Conservation (phyloP, 2,888 invertebrate genomes). For the Dryobotodes eremita region DNA sequence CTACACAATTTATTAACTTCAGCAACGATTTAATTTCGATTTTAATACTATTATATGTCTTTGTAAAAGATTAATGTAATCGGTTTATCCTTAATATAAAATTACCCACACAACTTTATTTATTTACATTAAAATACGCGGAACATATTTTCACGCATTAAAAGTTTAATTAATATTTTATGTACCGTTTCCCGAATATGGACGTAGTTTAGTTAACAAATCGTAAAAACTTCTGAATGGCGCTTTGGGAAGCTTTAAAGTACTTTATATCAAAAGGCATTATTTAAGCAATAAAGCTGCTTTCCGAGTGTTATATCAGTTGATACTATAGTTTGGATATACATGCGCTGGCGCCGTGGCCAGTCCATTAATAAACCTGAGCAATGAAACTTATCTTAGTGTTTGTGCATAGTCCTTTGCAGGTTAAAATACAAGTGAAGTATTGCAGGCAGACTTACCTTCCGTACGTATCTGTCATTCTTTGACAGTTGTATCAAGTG, state of each 20-base stretch:
- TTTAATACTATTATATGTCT: neutral
- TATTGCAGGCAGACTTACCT: neutral
- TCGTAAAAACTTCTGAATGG: conserved; percentile 65
- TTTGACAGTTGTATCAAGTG: too few relatives aligned
- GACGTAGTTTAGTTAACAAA: conserved; percentile 61
- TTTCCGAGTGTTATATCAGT: conserved; percentile 51
- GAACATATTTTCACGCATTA: conserved; percentile 45
- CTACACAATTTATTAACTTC: neutral
- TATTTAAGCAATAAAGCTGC: conserved; percentile 63
- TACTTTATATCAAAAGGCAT: conserved; percentile 64
- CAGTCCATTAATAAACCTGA: conserved; percentile 39
- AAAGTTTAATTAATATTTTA: conserved; percentile 65
- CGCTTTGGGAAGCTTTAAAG: conserved; percentile 58
- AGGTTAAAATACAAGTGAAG: conserved; percentile 1
- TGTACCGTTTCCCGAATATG: conserved; percentile 55
- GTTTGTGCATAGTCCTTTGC: neutral
- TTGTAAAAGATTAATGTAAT: neutral
- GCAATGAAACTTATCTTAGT: conserved; percentile 21
- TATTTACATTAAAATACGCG: conserved; percentile 12
- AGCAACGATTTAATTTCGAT: neutral
- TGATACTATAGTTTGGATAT: conserved; percentile 4
- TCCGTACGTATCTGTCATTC: too few relatives aligned
- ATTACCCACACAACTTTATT: neutral
- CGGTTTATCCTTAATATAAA: neutral
- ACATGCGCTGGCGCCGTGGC: conserved; percentile 27